Conservation (phyloP, 2,888 invertebrate species). For the Exephanes ischioxanthus region DNA sequence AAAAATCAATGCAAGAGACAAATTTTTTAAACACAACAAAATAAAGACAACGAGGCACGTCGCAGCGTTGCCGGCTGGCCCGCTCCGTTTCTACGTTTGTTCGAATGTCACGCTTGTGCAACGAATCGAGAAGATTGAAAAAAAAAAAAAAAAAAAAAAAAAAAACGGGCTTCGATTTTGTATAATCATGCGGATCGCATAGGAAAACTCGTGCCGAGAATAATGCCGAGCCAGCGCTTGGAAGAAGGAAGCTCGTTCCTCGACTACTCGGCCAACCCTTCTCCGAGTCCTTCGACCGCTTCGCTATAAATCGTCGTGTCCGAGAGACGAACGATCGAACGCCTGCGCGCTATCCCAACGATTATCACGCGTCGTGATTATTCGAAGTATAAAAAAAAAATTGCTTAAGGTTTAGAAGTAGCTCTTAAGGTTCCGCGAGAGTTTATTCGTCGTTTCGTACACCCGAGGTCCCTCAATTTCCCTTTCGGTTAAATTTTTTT, state of each 20-base stretch:
- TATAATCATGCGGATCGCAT: constrained; percentile 32
- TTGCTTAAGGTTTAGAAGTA: constrained; percentile 47
- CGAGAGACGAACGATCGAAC: not conserved
- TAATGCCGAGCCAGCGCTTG: not conserved
- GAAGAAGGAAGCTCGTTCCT: constrained; percentile 44
- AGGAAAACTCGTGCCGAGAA: constrained; percentile 1
- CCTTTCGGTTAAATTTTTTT: not conserved
- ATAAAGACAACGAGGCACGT: constrained; percentile 59
- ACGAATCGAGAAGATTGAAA: constrained; percentile 36
- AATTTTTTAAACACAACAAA: not conserved
- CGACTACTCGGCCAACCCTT: constrained; percentile 44
- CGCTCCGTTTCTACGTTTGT: constrained; percentile 53
- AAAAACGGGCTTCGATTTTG: constrained; percentile 17
- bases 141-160: not conserved
- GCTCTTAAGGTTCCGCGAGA: constrained; percentile 41
- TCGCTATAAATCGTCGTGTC: not conserved
- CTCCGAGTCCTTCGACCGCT: constrained; percentile 21
- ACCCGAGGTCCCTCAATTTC: constrained; percentile 8
- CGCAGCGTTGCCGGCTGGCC: constrained; percentile 58
- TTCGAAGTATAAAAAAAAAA: constrained; percentile 27
- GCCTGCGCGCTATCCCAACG: constrained; percentile 29
- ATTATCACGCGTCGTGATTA: constrained; percentile 15
- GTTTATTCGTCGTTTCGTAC: constrained; percentile 59
- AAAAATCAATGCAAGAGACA: not conserved
- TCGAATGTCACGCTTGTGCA: constrained; percentile 42